phyloP scores from a whole-genome alignment of 2,113 vertebrate species.

The Pseudolaguvia tuberculata region DNA sequence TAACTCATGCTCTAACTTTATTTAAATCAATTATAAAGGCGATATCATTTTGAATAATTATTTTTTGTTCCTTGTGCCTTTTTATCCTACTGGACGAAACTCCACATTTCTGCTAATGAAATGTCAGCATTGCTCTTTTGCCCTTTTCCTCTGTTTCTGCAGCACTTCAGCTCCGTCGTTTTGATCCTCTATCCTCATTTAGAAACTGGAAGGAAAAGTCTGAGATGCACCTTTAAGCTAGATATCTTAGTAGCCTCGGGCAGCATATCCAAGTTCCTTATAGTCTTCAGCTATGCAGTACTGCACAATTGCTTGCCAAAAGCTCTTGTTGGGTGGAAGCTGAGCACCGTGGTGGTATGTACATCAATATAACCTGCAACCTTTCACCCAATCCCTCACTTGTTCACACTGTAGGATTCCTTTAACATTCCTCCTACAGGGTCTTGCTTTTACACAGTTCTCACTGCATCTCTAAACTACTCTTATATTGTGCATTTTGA shows the following conservation, averaged over 20 bases:
- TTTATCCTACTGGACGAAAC: slow-evolving; percentile 15
- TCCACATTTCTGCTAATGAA: slow-evolving; percentile 37
- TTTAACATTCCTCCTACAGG: slow-evolving; percentile 11
- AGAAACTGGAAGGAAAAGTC: slow-evolving; percentile 2
- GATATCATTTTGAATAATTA: background rate
- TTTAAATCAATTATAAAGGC: slow-evolving; percentile 1
- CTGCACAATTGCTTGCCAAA: slow-evolving; percentile 9
- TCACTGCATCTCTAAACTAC: too few relatives aligned
- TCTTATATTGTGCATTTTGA: too few relatives aligned
- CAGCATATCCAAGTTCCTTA: slow-evolving; percentile 9
- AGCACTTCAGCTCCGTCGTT: background rate
- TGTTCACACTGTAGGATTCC: background rate
- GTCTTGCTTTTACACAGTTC: slow-evolving; percentile 3
- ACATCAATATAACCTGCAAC: slow-evolving; percentile 21
- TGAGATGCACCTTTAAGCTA: slow-evolving; percentile 9
- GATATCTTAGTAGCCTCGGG: slow-evolving; percentile 1
- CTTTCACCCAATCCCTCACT: slow-evolving; percentile 21
- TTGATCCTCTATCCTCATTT: slow-evolving; percentile 21
- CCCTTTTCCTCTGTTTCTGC: slow-evolving; percentile 33
- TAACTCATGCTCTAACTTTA: slow-evolving; percentile 3
- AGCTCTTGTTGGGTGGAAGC: slow-evolving; percentile 12
- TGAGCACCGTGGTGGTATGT: slow-evolving; percentile 22
- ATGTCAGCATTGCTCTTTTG: slow-evolving; percentile 40
- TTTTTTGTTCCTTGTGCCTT: background rate
- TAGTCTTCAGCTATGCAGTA: background rate